These are phyloP conservation scores for Phaethon lepturus DNA, from an alignment of 2,113 vertebrate species.

Conservation along the genomic window DNA sequence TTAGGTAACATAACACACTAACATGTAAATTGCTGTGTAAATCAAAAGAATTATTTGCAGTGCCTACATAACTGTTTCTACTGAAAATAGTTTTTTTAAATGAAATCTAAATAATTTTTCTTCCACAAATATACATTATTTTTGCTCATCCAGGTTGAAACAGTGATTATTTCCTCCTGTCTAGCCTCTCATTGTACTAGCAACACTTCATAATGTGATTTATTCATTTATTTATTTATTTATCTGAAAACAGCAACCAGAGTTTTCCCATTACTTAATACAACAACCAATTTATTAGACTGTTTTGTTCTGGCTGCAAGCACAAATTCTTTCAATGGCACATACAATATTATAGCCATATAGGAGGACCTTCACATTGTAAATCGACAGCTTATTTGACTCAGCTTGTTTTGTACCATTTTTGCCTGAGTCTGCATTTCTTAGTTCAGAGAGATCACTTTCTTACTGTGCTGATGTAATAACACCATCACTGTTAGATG, in stretches of 20 bases:
- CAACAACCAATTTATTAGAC: neutral
- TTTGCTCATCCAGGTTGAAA: neutral
- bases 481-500: neutral
- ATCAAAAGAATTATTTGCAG: neutral
- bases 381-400: neutral
- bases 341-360: neutral
- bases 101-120: neutral
- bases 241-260: neutral
- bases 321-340: neutral
- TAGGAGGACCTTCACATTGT: neutral
- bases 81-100: neutral
- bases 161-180: neutral
- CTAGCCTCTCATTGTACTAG: neutral
- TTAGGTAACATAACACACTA: neutral
- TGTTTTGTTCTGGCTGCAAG: neutral
- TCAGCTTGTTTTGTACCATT: neutral
- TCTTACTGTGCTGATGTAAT: neutral
- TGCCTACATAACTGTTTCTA: neutral
- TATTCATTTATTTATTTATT: neutral
- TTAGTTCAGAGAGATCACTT: neutral
- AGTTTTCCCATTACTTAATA: neutral
- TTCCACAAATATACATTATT: neutral
- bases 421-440: neutral
- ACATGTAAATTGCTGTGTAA: neutral
- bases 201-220: neutral